phyloP scores from a whole-genome alignment of 2,888 invertebrate species.

The Marronus borbonicus region DNA sequence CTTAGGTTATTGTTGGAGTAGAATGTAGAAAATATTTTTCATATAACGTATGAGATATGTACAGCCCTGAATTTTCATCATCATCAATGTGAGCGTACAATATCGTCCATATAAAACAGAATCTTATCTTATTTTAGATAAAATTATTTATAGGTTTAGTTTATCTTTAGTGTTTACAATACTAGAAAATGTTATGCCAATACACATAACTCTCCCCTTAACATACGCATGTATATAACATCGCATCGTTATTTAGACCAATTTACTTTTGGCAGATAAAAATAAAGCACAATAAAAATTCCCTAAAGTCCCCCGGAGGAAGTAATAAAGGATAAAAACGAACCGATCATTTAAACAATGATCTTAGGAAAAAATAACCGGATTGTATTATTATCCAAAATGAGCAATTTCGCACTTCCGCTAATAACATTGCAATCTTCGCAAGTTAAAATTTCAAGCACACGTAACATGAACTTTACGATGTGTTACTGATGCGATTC shows the following conservation, averaged over 20 bases:
- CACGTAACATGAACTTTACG: too few species aligned
- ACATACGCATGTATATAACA: too few species aligned
- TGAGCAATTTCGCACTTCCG: conserved; percentile 11
- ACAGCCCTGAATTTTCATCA: too few species aligned
- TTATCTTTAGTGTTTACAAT: conserved; percentile 7
- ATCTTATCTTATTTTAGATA: conserved; percentile 25
- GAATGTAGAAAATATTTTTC: too few species aligned
- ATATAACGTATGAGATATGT: too few species aligned
- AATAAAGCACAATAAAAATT: not conserved
- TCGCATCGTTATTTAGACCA: too few species aligned
- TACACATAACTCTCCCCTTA: not conserved
- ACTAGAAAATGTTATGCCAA: conserved; percentile 13
- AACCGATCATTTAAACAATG: not conserved
- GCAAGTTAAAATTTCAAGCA: too few species aligned
- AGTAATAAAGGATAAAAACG: not conserved
- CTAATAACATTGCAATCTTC: conserved; percentile 3
- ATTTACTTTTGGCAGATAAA: too few species aligned
- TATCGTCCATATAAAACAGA: not conserved
- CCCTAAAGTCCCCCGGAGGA: not conserved
- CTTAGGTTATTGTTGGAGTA: too few species aligned
- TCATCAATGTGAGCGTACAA: not conserved
- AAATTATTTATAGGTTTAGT: conserved; percentile 19
- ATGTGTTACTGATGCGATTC: too few species aligned
- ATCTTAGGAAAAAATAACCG: not conserved
- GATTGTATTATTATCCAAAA: not conserved